Evolutionary conservation across 2,797 vertebrate species (phyloP).

Genomic region (Hippopotamyrus pictus): DNA sequence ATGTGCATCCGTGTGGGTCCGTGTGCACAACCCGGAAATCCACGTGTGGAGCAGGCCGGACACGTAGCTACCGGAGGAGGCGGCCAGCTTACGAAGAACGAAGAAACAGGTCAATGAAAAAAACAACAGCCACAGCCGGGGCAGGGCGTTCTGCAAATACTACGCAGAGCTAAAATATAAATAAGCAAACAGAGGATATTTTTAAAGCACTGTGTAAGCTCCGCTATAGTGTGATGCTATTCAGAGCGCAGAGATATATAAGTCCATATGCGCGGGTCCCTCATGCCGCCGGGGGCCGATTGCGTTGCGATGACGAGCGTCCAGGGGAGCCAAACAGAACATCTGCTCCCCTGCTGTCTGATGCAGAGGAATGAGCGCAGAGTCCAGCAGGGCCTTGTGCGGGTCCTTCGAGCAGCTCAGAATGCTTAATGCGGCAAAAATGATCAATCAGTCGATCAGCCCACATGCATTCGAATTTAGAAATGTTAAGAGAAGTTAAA

Average conservation of each 20-base stretch:
- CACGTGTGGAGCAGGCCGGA: not conserved
- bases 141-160: not conserved
- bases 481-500: not conserved
- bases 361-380: not conserved
- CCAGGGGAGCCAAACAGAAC: not conserved
- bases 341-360: not conserved
- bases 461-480: not conserved
- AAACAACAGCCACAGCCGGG: not conserved
- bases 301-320: not conserved
- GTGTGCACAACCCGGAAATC: not conserved
- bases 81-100: not conserved
- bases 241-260: not conserved
- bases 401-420: not conserved
- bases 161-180: not conserved
- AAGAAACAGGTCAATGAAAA: not conserved
- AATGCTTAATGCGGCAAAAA: not conserved
- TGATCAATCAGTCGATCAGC: not conserved
- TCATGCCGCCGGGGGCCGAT: not conserved
- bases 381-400: not conserved
- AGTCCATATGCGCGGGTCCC: not conserved
- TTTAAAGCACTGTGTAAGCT: not conserved
- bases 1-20: not conserved
- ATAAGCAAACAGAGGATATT: not conserved
- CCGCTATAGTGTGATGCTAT: not conserved
- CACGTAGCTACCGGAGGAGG: not conserved